Evolutionary conservation across 1,140 invertebrate species (phyloP).

Genomic region (Calosoma granatense): DNA sequence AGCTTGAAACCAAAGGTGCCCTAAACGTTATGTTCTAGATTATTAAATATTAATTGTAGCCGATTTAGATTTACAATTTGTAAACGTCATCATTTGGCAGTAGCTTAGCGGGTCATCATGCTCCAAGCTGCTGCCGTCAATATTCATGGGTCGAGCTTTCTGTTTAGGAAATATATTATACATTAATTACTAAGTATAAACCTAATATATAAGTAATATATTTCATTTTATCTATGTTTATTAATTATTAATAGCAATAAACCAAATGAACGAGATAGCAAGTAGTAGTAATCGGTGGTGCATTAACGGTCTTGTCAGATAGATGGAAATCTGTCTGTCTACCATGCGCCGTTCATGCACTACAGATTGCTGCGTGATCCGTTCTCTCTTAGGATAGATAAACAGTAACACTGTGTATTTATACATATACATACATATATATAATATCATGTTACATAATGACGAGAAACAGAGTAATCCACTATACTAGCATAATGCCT

Average conservation of each 20-base stretch:
- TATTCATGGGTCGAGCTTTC: constrained; percentile 17
- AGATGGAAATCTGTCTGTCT: neutral
- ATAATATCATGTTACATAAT: neutral
- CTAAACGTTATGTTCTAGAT: constrained; percentile 36
- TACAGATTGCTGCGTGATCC: neutral
- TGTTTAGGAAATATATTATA: constrained; percentile 16
- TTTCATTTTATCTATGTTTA: constrained; percentile 22
- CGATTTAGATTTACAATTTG: constrained; percentile 9
- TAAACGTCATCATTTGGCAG: neutral
- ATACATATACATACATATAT: neutral
- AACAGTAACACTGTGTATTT: constrained; percentile 5
- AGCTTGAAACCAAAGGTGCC: constrained; percentile 39
- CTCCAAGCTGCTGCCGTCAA: neutral
- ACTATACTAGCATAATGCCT: neutral
- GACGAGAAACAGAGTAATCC: neutral
- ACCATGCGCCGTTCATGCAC: no score
- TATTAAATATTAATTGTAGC: constrained; percentile 13
- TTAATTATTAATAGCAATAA: constrained; percentile 26
- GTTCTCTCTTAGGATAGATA: constrained; percentile 1
- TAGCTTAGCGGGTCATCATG: no score
- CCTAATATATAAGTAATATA: constrained; percentile 19
- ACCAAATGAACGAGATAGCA: constrained; percentile 20
- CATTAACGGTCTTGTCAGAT: no score
- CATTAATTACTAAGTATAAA: constrained; percentile 11
- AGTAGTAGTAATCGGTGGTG: no score